Evolutionary conservation across 2,888 invertebrate species (phyloP).

Genomic region (Entomobrya proxima): DNA sequence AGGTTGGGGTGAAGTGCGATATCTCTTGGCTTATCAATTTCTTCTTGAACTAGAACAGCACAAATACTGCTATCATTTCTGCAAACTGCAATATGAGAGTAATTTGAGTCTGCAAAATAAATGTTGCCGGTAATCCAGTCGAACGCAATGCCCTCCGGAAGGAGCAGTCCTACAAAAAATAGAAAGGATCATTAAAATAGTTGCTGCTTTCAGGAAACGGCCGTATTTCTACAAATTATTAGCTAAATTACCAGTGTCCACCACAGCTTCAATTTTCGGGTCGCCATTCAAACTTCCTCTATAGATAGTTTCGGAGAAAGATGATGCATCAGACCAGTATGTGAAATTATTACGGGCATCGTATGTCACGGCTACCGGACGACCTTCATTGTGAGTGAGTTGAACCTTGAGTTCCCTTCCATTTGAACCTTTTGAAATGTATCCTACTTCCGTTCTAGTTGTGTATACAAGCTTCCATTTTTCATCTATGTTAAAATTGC

Average conservation of each 20-base stretch:
- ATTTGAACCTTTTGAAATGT: slow-evolving; percentile 12
- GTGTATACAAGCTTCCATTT: slow-evolving; percentile 56
- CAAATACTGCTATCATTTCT: slow-evolving; percentile 83
- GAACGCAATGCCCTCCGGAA: slow-evolving; percentile 86
- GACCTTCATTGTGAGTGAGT: slow-evolving; percentile 78
- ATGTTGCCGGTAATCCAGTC: slow-evolving; percentile 89
- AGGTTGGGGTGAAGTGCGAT: slow-evolving; percentile 84
- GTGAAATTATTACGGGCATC: slow-evolving; percentile 82
- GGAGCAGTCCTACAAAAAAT: slow-evolving; percentile 80
- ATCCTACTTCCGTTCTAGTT: slow-evolving; percentile 39
- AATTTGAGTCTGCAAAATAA: slow-evolving; percentile 87
- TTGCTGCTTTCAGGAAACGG: background rate
- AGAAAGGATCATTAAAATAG: background rate
- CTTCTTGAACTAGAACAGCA: slow-evolving; percentile 81
- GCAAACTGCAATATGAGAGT: slow-evolving; percentile 86
- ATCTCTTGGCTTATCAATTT: slow-evolving; percentile 83
- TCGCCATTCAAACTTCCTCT: slow-evolving; percentile 82
- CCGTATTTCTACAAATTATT: background rate
- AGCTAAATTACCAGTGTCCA: slow-evolving; percentile 70
- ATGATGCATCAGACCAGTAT: slow-evolving; percentile 87
- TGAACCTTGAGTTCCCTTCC: slow-evolving; percentile 24
- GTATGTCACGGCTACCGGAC: slow-evolving; percentile 84
- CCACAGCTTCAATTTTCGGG: slow-evolving; percentile 52
- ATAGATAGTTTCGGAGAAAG: slow-evolving; percentile 85
- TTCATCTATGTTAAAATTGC: slow-evolving; percentile 49